Base-by-base conservation (phyloP, 2,888 invertebrate genomes). In the Tyria jacobaeae region DNA sequence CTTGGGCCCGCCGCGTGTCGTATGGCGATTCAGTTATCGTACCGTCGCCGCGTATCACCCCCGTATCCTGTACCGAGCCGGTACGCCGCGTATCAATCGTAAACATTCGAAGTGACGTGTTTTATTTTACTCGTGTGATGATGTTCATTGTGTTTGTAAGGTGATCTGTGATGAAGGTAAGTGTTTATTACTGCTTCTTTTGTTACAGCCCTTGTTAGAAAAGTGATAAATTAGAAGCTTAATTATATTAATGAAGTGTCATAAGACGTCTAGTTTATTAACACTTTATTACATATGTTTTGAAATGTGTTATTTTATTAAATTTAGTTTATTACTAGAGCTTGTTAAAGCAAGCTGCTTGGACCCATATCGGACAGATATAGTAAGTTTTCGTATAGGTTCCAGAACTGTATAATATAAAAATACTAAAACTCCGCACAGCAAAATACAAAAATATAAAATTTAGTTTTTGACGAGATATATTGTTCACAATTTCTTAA, bases 11-110 rank as follows among this genome's bases (percentile, higher is more conserved):
- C 74, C 79, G 75, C 81, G 79, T 80, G 81, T 82, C 78, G 64
- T 79, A 75, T 74, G 78, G 65, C 41, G 66, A 64, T 73, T 83
- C 89, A 90, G 89, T 90, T 73, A 78, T 81, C 80, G 80, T 76
- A 76, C 69, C 79, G 70, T 79, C 79, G 78, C 47, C 74, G 69
- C 73, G 72, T 69, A 67, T 57, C 64, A 65, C 62, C 65, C 71
- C 79, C 68, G 79, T 78, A 64, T 54, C 24, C 24, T 65, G 56
- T 31, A 63, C 48, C 66, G 62, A 52, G 34, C 58, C 41, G 57
- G 49, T 57, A 71, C 66, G 57, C 57, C 64, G 71, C 74, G 70
- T 68, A 68, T 68, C 60, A 57, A 53, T 55, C 73, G 37, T 68
- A 64, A 66, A 57, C 60, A 52, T 55, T 61, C 65, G 59, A 58